Conservation (phyloP, 2,113 vertebrate species). For the Barnardius zonarius region DNA sequence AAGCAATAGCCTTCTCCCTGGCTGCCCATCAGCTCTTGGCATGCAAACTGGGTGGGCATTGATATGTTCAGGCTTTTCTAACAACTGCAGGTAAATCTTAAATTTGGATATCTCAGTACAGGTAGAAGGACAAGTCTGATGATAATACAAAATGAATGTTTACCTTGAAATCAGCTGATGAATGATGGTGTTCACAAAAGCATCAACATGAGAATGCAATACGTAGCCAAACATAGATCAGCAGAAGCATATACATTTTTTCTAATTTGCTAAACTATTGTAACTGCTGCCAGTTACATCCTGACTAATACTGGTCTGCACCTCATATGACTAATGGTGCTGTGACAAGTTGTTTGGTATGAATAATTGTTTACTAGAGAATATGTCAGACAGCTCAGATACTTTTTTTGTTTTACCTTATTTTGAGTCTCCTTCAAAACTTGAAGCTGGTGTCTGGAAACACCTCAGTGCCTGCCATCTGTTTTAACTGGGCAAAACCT, state of each 20-base stretch:
- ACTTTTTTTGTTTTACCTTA: conserved; percentile 28
- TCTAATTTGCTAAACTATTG: neutral
- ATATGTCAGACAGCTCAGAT: neutral
- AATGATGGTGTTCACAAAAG: neutral
- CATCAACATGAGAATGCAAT: neutral
- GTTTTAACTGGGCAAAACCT: conserved; percentile 30
- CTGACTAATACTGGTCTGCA: neutral
- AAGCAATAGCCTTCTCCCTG: neutral
- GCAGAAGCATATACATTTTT: neutral
- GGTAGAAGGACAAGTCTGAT: neutral
- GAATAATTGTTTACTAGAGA: conserved; percentile 12
- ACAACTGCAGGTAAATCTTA: neutral
- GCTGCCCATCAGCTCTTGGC: neutral
- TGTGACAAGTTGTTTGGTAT: neutral
- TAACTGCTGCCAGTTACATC: neutral
- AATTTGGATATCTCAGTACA: neutral
- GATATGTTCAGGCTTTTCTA: neutral
- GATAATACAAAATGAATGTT: neutral
- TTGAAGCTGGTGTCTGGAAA: conserved; percentile 26
- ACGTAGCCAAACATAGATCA: neutral
- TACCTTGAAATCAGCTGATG: neutral
- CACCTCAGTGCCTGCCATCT: conserved; percentile 32
- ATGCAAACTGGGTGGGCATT: neutral
- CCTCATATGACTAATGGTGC: neutral
- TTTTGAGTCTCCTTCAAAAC: conserved; percentile 29